Percentiles rank a stretch among this genome's conserved stretches.
phyloP scores from a whole-genome alignment of 2,113 vertebrate genomes.

The Excalfactoria chinensis region DNA sequence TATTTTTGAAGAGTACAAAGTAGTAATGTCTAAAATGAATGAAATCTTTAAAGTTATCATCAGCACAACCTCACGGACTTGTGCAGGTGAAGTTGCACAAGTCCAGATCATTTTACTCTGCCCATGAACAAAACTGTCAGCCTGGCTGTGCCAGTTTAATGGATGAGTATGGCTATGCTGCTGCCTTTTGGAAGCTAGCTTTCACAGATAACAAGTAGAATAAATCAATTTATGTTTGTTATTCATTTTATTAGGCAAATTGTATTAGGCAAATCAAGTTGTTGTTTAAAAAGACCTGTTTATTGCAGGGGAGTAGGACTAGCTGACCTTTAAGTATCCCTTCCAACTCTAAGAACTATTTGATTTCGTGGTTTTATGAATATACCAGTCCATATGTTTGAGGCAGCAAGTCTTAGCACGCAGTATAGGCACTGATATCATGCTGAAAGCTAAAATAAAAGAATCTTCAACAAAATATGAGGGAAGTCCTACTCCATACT shows the following conservation, averaged over 20 bases:
- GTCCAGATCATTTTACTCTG: background rate
- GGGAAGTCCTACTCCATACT: background rate
- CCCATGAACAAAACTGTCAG: background rate
- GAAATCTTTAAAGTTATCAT: background rate
- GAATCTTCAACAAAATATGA: background rate
- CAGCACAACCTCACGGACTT: background rate
- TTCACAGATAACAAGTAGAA: background rate
- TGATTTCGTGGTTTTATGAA: background rate
- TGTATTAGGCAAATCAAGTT: constrained; percentile 7
- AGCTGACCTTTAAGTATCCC: background rate
- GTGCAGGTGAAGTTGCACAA: background rate
- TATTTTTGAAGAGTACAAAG: background rate
- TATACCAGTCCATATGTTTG: background rate
- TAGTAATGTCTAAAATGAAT: background rate
- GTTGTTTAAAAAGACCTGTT: background rate
- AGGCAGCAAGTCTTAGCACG: background rate
- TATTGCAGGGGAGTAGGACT: background rate
- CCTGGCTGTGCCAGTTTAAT: background rate
- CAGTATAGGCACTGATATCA: background rate
- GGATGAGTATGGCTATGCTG: background rate
- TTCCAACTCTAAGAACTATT: background rate
- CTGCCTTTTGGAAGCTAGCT: background rate
- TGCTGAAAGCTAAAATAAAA: background rate
- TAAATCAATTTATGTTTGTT: background rate
- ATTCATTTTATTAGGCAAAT: too few species aligned